Evolutionary conservation across 2,797 vertebrate genomes (phyloP).

Genomic region (Notoglanidium macrostoma): DNA sequence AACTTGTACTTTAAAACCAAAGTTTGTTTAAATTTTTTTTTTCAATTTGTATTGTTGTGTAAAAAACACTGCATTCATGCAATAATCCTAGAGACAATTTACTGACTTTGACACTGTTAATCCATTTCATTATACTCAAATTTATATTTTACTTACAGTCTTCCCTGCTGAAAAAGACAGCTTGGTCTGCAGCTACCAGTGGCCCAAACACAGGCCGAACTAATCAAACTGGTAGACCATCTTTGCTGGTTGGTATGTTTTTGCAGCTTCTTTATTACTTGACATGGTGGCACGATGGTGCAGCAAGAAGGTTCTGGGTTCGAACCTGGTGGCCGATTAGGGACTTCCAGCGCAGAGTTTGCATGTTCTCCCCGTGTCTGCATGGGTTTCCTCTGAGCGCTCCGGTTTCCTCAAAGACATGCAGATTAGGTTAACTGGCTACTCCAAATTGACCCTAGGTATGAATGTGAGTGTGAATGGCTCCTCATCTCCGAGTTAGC

Average conservation of each 20-base stretch:
- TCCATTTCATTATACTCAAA: background rate
- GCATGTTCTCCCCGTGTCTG: too few species aligned
- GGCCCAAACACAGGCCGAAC: background rate
- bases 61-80: background rate
- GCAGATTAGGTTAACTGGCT: too few species aligned
- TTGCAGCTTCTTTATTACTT: background rate
- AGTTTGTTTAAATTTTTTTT: background rate
- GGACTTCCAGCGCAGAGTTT: too few species aligned
- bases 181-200: background rate
- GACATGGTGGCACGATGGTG: too few species aligned
- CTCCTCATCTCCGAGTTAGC: too few species aligned
- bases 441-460: too few species aligned
- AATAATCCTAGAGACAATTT: background rate
- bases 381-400: too few species aligned
- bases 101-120: background rate
- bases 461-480: too few species aligned
- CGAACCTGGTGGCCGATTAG: too few species aligned
- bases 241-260: background rate
- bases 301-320: too few species aligned
- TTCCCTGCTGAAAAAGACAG: background rate
- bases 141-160: background rate
- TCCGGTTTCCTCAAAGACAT: too few species aligned
- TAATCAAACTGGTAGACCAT: background rate
- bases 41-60: background rate
- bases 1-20: background rate